Evolutionary conservation across 35 echinoderm and acorn worm genomes (phyloP).

Genomic region (Patiria miniata): DNA sequence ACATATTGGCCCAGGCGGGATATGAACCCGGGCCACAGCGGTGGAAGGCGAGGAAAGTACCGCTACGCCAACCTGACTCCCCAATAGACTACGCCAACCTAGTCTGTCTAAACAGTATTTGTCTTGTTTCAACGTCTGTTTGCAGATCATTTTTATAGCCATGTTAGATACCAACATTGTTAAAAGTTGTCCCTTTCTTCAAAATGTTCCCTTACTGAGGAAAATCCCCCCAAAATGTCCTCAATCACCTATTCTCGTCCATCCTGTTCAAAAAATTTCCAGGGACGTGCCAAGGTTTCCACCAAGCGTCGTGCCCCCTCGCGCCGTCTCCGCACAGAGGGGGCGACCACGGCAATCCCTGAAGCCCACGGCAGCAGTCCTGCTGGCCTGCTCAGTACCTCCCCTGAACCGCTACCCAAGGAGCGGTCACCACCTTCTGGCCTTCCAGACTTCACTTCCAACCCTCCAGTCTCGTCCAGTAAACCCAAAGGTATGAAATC

Average conservation of each 20-base stretch:
- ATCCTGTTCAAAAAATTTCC: neutral
- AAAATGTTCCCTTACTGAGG: no score
- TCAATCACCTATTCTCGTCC: neutral
- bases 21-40: no score
- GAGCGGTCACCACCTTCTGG: neutral
- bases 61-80: no score
- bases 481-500: neutral
- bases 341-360: conserved; percentile 7
- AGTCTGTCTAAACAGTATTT: no score
- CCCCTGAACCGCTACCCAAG: neutral
- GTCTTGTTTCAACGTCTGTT: no score
- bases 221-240: neutral
- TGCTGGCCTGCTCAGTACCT: neutral
- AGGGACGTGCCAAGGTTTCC: conserved; percentile 62
- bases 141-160: no score
- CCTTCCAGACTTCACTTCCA: neutral
- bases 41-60: no score
- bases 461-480: neutral
- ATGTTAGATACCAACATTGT: no score
- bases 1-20: no score
- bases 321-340: conserved; percentile 26
- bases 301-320: conserved; percentile 71
- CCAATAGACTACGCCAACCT: no score
- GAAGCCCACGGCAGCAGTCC: neutral
- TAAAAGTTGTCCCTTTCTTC: no score